phyloP scores from a whole-genome alignment of 2,888 invertebrate genomes.

The Protonemura montana region DNA sequence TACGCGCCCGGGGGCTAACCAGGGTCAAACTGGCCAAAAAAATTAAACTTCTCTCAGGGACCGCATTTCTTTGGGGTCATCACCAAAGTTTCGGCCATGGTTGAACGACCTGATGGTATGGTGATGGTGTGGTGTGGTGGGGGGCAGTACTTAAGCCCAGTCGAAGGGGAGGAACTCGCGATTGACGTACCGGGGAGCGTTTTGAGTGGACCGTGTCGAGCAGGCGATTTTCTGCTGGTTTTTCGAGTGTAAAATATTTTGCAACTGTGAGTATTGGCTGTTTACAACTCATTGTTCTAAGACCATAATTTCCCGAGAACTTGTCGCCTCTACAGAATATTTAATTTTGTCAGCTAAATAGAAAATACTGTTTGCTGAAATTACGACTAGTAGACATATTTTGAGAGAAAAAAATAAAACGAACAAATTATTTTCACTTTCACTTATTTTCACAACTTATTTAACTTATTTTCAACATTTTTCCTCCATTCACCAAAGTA shows the following conservation, averaged over 20 bases:
- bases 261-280: not conserved
- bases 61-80: not conserved
- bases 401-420: too few species aligned
- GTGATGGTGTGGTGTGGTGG: not conserved
- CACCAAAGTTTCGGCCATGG: not conserved
- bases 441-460: too few species aligned
- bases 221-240: not conserved
- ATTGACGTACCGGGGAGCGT: not conserved
- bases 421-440: too few species aligned
- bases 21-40: not conserved
- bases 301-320: too few species aligned
- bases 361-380: too few species aligned
- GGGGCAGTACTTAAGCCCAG: not conserved
- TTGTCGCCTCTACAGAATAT: too few species aligned
- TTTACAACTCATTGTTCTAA: too few species aligned
- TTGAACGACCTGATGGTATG: not conserved
- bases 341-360: too few species aligned
- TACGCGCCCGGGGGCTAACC: not conserved
- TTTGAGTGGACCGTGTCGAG: not conserved
- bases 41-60: not conserved
- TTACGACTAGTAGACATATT: too few species aligned
- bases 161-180: not conserved
- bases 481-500: too few species aligned
- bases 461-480: too few species aligned
- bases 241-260: not conserved